Evolutionary conservation across 2,113 vertebrate genomes (phyloP), one percentile per base, ranked within the genome.

Genomic region (Leptosomus discolor): DNA sequence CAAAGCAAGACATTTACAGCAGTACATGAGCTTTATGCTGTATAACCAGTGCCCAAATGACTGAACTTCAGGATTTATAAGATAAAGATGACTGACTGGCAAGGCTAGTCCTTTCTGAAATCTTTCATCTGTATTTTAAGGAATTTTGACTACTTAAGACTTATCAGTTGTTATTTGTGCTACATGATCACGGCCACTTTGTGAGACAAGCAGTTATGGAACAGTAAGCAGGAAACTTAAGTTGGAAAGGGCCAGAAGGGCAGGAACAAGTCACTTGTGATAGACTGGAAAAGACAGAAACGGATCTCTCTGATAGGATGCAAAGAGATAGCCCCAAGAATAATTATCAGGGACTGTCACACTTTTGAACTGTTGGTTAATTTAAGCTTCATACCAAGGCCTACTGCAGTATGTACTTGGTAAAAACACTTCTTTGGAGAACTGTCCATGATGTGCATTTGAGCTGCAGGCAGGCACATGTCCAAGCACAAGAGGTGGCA

Each of bases 401-500:
- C 15, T 41, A 7, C 32, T 51, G 51, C 36, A 68, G 58, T 12
- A 26, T 7, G 17, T 9, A 50, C 76, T 61, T 8, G 29, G 50
- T 18, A 56, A 46, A 51, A 74, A n/a, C 26, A 34, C 34, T 73
- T 48, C n/a, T 30, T 20, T 22, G 11, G 46, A 65, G 45, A 71
- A 18, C 39, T 23, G 36, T 6, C n/a, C 15, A 1, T 34, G 23
- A 3, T 2, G 19, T 4, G 5, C 22, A 12, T 3, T 4, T 1
- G 7, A 65, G 51, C 18, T 43, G 85, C n/a, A 41, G 85, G 65
- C 39, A 46, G 70, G 71, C 65, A 65, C 34, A 4, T 4, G 9
- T 9, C 30, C n/a, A 29, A 29, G 61, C 41, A 37, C 27, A 17
- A 0, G 10, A n/a, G 45, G 46, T 9, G 23, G 36, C 43, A 57